Conservation (phyloP, 1,140 invertebrate species). For the Rhizoglyphus robini region DNA sequence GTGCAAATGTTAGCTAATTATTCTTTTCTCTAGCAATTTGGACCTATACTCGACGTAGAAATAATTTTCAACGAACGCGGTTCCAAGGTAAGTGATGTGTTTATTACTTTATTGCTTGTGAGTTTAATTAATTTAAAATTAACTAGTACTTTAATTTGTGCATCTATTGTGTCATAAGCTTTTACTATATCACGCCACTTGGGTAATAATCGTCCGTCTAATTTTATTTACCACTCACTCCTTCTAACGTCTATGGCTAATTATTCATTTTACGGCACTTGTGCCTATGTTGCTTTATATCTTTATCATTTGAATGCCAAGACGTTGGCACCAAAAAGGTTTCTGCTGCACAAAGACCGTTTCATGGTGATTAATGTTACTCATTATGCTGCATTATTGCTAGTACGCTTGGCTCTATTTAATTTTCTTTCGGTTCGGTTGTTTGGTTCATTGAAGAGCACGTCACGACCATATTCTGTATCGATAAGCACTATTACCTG, state of each 20-base stretch:
- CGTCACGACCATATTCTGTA: too few species aligned
- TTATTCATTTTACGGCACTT: background rate
- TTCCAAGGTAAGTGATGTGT: conserved; percentile 49
- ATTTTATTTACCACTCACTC: too few species aligned
- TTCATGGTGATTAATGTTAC: too few species aligned
- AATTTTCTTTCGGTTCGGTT: too few species aligned
- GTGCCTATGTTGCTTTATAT: too few species aligned
- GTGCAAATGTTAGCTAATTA: background rate
- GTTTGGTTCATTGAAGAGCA: too few species aligned
- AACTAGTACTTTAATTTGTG: background rate
- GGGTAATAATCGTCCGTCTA: background rate
- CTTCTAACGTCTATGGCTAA: background rate
- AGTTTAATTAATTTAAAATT: background rate
- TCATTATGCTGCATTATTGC: too few species aligned
- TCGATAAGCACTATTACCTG: too few species aligned
- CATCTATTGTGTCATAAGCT: background rate
- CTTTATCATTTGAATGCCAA: too few species aligned
- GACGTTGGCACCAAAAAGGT: too few species aligned
- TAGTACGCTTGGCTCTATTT: too few species aligned
- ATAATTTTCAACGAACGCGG: conserved; percentile 99
- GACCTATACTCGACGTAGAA: conserved; percentile 94
- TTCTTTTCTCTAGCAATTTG: conserved; percentile 54
- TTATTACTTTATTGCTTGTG: background rate
- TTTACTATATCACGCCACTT: background rate
- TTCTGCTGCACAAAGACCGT: too few species aligned